Conservation (phyloP, 92 coral and sea anemone genomes). For the Muricea muricata region DNA sequence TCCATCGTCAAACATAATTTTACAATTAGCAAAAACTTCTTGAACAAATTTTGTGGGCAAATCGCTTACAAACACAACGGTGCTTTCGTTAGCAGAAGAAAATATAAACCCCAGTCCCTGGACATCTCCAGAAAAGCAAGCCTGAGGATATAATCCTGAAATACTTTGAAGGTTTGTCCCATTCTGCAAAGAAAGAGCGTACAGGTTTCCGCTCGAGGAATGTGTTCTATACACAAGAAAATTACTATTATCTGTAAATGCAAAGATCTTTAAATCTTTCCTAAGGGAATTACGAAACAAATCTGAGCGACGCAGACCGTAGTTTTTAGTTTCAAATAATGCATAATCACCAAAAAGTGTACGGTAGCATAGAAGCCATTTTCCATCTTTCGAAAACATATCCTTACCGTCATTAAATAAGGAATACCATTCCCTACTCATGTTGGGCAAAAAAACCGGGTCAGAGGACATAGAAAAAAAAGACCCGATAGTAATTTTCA, state of each 20-base stretch:
- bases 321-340: not conserved
- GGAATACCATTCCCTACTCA: no score
- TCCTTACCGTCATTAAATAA: not conserved
- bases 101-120: conserved; percentile 1
- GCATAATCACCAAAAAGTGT: not conserved
- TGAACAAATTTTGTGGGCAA: not conserved
- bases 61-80: not conserved
- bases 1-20: no score
- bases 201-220: not conserved
- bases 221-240: not conserved
- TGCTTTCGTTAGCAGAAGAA: not conserved
- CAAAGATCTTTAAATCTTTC: not conserved
- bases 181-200: not conserved
- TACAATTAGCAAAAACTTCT: not conserved
- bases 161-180: not conserved
- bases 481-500: no score
- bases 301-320: not conserved
- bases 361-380: not conserved
- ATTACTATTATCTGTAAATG: not conserved
- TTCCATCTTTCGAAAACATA: not conserved
- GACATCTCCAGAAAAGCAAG: not conserved
- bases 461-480: no score
- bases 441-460: no score
- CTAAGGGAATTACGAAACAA: not conserved
- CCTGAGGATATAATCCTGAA: not conserved